Conservation (phyloP, 2,888 invertebrate genomes). For the Timandra comae region DNA sequence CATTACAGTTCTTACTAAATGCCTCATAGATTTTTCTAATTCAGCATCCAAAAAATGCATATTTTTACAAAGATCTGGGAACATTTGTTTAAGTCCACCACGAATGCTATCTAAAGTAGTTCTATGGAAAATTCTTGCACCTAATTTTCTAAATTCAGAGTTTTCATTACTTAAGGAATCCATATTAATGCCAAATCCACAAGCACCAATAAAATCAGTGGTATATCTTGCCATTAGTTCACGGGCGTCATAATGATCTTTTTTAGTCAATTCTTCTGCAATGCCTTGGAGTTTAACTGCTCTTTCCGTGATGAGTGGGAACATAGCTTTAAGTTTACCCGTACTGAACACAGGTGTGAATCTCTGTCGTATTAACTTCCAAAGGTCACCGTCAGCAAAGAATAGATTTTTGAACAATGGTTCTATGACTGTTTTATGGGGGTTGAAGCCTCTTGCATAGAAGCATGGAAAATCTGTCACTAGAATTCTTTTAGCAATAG, state of each 20-base stretch:
- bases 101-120: conserved; percentile 39
- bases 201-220: conserved; percentile 62
- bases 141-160: conserved; percentile 55
- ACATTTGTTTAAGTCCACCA: conserved; percentile 45
- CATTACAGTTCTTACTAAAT: conserved; percentile 44
- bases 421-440: conserved; percentile 50
- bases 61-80: conserved; percentile 53
- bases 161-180: conserved; percentile 52
- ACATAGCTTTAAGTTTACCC: conserved; percentile 62
- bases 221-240: conserved; percentile 66
- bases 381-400: conserved; percentile 59
- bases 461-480: conserved; percentile 53
- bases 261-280: conserved; percentile 39
- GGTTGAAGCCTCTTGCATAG: conserved; percentile 48
- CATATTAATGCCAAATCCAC: conserved; percentile 62
- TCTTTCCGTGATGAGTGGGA: conserved; percentile 55
- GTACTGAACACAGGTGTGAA: conserved; percentile 62
- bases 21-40: conserved; percentile 41
- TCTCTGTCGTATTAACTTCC: conserved; percentile 55
- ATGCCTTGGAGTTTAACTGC: conserved; percentile 52
- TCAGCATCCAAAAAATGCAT: conserved; percentile 43
- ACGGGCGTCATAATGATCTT: conserved; percentile 48
- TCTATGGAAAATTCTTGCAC: conserved; percentile 53
- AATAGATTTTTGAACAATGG: conserved; percentile 58
- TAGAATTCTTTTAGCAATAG: conserved; percentile 52